Evolutionary conservation across 2,797 vertebrate genomes (phyloP), one percentile per base, ranked within the genome.

Genomic region (Spondyliosoma cantharus): DNA sequence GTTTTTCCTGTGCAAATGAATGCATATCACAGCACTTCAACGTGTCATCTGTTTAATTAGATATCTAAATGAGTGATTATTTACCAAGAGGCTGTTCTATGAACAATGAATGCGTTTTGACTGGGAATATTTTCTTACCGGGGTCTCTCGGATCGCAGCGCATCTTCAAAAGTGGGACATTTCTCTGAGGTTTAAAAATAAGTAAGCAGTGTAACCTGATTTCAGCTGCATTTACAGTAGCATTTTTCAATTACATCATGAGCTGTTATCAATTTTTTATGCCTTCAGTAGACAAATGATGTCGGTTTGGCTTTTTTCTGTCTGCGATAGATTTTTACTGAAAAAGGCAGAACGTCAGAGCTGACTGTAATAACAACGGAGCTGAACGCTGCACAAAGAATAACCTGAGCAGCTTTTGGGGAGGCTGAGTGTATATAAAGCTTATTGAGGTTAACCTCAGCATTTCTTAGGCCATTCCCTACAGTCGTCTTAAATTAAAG

Each of bases 141-240:
- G 46, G 25, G 48, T 70, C 29, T 57, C 65, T 60, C 68, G 27
- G 65, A 84, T 69, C 25, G 42, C 61, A 72, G 45, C 29, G 45
- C 69, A 71, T 46, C 52, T 74, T 78, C 50, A 66, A 81, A 87
- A 87, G 74, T 89, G 66, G 58, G 76, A 0, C 79, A 58, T 72
- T 83, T 67, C 75, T 80, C 68, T 46, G 3, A 65, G 69, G 81
- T 77, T 83, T 86, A 86, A 86, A 90, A 87, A 90, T 87, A 90
- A 59, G 37, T 87, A 90, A 59, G 37, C 37, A 37, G 16, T 5
- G 0, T 85, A 86, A 84, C 79, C 82, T 80, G 58, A 84, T 83
- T 81, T 68, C 65, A 65, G 63, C 67, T 49, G 73, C 69, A 79
- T 82, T 82, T 83, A 79, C 71, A 66, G 80, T 80, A 85, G 65